Base-by-base conservation (phyloP, 2,888 invertebrate species). In the Sarcophaga rosellei region DNA sequence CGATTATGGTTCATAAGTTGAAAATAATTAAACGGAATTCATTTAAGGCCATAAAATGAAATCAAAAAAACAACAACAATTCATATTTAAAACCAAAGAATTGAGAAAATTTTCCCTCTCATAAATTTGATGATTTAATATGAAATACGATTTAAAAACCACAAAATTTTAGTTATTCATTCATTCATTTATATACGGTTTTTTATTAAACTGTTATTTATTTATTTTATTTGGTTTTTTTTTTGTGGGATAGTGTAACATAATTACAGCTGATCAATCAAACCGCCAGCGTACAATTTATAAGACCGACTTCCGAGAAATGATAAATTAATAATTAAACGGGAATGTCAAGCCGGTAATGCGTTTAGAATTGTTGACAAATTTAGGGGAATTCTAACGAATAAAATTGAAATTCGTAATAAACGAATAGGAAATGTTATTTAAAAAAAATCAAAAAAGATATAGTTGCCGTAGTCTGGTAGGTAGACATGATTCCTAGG, bases 1-100 rank as follows among this genome's bases (percentile, higher is more conserved):
- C 78, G 78, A 74, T 84, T 84, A 79, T 84, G 69, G 74, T 78
- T 84, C 83, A 84, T 79, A 83, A 74, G 78, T 65, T 74, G 20
- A 63, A 65, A 74, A 69, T 74, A 74, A 78, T 69, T 78, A 78
- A 74, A 69, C 23, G 25, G 57, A 76, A 66, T 72, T 65, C 20
- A 6, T 69, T 73, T 69, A 84, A 78, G 78, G 69, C 47, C 73
- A 79, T 68, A 75, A 69, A 70, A 75, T 70, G 59, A 53, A 44
- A 62, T 23, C 63, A 35, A n/a, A 44, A 65, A 66, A 35, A 35
- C 35, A 35, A 35, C 35, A 35, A 35, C 35, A 35, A 35, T 35
- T 35, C 35, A 47, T 66, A 25, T 77, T 82, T 77, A 45, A 68
- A 59, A 73, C 8, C 2, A 35, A 35, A 35, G 8, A 35, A 57